These are phyloP conservation scores for Danionella cerebrum DNA, from an alignment of 2,113 vertebrate genomes.

Conservation along the genomic window DNA sequence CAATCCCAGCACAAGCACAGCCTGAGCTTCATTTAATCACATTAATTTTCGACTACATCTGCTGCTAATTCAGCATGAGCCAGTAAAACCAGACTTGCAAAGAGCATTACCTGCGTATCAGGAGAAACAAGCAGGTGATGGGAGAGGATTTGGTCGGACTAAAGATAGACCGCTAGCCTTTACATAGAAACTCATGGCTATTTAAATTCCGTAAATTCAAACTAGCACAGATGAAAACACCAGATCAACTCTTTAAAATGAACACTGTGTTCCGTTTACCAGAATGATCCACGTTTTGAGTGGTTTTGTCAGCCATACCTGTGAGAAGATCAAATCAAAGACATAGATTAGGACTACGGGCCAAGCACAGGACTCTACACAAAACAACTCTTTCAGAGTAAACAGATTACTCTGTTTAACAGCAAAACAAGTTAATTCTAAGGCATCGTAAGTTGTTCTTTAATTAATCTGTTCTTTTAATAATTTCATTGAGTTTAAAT, in stretches of 20 bases:
- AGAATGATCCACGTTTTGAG: neutral
- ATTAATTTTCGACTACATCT: neutral
- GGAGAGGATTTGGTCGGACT: neutral
- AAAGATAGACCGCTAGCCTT: neutral
- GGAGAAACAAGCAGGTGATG: neutral
- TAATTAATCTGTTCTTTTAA: no score
- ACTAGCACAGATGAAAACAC: neutral
- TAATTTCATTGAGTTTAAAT: no score
- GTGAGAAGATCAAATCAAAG: neutral
- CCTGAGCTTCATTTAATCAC: neutral
- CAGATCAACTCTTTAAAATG: neutral
- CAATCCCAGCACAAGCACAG: neutral
- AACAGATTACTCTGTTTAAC: neutral
- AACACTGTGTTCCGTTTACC: neutral
- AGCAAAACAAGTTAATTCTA: no score
- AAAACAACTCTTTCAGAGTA: neutral
- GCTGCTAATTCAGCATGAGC: neutral
- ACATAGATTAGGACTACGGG: neutral
- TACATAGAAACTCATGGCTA: neutral
- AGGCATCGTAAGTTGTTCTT: no score
- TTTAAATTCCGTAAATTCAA: neutral
- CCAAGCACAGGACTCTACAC: neutral
- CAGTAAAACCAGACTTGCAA: neutral
- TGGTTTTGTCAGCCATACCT: neutral
- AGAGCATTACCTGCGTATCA: conserved; percentile 9